A percentile compares a stretch with the other conserved stretches of the same genome.
phyloP scores from a whole-genome alignment of 2,888 invertebrate genomes.

The Chironomus riparius region DNA sequence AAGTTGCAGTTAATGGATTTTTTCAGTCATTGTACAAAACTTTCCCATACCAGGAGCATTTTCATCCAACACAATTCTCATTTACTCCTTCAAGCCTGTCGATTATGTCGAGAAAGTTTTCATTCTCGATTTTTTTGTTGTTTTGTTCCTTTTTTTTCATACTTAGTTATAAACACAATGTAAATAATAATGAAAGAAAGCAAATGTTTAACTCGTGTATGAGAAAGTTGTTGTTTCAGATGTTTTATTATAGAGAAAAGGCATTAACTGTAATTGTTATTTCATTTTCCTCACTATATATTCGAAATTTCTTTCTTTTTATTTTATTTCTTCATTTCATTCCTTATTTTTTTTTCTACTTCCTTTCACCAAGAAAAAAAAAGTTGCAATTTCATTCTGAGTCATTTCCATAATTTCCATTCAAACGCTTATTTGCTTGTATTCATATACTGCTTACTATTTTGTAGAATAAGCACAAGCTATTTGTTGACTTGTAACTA shows the following conservation, averaged over 20 bases:
- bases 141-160: not conserved
- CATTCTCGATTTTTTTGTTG: not conserved
- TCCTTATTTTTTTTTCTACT: not conserved
- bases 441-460: not conserved
- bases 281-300: constrained; percentile 11
- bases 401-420: constrained; percentile 16
- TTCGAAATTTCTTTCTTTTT: not conserved
- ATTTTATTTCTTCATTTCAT: not conserved
- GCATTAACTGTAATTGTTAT: constrained; percentile 25
- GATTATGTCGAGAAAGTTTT: constrained; percentile 18
- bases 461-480: not conserved
- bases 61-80: not conserved
- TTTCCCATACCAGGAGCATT: too few species aligned
- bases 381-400: constrained; percentile 24
- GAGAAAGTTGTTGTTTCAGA: constrained; percentile 22
- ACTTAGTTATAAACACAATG: not conserved
- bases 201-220: constrained; percentile 3
- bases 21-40: not conserved
- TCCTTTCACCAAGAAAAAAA: not conserved
- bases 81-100: not conserved
- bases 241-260: constrained; percentile 13
- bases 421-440: constrained; percentile 1
- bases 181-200: not conserved
- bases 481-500: constrained; percentile 16
- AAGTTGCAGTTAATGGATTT: constrained; percentile 25